phyloP scores from a whole-genome alignment of 2,113 vertebrate species.

The Suncus etruscus region DNA sequence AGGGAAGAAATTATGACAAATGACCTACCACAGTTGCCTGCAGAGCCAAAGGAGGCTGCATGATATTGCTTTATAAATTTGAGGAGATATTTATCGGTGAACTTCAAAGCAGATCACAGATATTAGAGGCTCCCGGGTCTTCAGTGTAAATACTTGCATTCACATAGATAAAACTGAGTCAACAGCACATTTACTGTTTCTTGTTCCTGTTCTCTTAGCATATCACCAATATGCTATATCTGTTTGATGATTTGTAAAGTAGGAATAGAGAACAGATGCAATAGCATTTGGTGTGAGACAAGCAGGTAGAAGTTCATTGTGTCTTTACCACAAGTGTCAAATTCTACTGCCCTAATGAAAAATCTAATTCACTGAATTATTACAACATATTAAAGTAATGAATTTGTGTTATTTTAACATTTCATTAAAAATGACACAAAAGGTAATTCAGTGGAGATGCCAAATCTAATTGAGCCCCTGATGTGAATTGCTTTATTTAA shows the following conservation, averaged over 20 bases:
- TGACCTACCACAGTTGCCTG: not conserved
- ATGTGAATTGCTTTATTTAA: not conserved
- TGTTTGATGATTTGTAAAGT: not conserved
- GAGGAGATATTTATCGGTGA: not conserved
- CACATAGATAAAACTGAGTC: not conserved
- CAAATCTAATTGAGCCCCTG: not conserved
- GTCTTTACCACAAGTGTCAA: not conserved
- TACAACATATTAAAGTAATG: not conserved
- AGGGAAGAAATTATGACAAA: not conserved
- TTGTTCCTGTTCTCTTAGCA: not conserved
- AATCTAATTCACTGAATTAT: not conserved
- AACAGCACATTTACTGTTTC: not conserved
- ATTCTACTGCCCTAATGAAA: not conserved
- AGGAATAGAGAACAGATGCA: not conserved
- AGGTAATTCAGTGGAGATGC: not conserved
- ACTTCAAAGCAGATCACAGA: not conserved
- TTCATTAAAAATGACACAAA: too few species aligned
- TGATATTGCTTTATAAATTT: not conserved
- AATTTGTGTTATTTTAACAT: too few species aligned
- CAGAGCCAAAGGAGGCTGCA: not conserved
- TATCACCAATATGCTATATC: too few species aligned
- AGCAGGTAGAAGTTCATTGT: not conserved
- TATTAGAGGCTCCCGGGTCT: not conserved
- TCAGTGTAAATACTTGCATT: not conserved
- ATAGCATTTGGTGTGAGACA: not conserved